Evolutionary conservation across 2,113 vertebrate genomes (phyloP).

Genomic region (Triplophysa dalaica): DNA sequence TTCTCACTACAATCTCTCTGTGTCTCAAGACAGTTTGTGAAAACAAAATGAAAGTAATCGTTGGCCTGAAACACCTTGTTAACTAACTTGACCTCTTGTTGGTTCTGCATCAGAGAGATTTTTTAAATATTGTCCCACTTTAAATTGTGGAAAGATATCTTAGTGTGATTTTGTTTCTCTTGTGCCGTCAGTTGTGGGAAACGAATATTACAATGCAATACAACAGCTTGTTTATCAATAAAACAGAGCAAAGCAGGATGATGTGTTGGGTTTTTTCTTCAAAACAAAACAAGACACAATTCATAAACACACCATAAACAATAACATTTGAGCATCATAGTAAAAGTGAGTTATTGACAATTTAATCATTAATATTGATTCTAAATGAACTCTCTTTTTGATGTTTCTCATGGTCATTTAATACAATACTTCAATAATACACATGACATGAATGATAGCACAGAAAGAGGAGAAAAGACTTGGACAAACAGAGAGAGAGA

Average conservation of each 20-base stretch:
- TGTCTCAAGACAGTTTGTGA: background rate
- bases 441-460: too few species aligned
- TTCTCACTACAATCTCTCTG: slow-evolving; percentile 1
- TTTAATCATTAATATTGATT: too few species aligned
- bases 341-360: background rate
- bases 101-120: background rate
- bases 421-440: too few species aligned
- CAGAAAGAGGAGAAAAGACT: too few species aligned
- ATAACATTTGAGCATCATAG: background rate
- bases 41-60: background rate
- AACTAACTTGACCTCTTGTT: background rate
- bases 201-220: background rate
- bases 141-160: background rate
- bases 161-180: background rate
- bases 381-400: too few species aligned
- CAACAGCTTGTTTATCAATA: background rate
- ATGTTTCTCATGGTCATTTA: too few species aligned
- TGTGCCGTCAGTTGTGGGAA: background rate
- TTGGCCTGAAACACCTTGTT: background rate
- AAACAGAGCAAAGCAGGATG: background rate
- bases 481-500: too few species aligned
- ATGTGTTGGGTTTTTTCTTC: background rate
- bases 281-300: too few species aligned
- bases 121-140: slow-evolving; percentile 11
- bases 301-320: too few species aligned